Percentiles rank a stretch among this genome's conserved stretches.
Evolutionary conservation across 1,140 invertebrate genomes (phyloP).

Genomic region (Anagrus nilaparvatae): DNA sequence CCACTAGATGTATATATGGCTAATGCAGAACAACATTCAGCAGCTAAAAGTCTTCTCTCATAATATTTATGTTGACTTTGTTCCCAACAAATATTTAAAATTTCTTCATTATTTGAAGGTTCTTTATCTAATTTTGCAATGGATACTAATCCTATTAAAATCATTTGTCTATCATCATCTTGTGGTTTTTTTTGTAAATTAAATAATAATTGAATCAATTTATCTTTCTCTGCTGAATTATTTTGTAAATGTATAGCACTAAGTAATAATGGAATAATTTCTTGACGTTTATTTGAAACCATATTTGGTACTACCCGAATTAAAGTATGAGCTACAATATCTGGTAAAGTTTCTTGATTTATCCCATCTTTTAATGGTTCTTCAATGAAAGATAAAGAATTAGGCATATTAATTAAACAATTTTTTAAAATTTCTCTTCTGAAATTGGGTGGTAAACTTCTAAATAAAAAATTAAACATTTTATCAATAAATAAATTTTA

Average conservation of each 20-base stretch:
- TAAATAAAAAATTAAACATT: slow-evolving; percentile 16
- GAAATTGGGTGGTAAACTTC: slow-evolving; percentile 44
- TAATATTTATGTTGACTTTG: slow-evolving; percentile 63
- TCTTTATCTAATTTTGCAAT: slow-evolving; percentile 49
- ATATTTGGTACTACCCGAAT: slow-evolving; percentile 60
- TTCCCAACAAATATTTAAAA: slow-evolving; percentile 70
- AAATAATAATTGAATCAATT: slow-evolving; percentile 59
- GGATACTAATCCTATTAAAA: slow-evolving; percentile 53
- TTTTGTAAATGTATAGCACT: slow-evolving; percentile 54
- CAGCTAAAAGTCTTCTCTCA: slow-evolving; percentile 59
- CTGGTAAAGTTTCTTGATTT: slow-evolving; percentile 34
- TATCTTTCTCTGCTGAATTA: slow-evolving; percentile 50
- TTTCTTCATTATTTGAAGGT: slow-evolving; percentile 52
- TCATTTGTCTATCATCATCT: slow-evolving; percentile 57
- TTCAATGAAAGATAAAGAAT: slow-evolving; percentile 30
- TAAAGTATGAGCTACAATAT: slow-evolving; percentile 41
- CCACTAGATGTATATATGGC: slow-evolving; percentile 58
- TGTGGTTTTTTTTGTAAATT: slow-evolving; percentile 68
- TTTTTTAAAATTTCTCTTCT: slow-evolving; percentile 42
- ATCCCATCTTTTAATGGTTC: slow-evolving; percentile 37
- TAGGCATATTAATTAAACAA: slow-evolving; percentile 35
- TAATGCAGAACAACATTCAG: slow-evolving; percentile 61
- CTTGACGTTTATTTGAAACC: slow-evolving; percentile 58
- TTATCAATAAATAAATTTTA: too few relatives aligned
- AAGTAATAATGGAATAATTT: slow-evolving; percentile 62